Evolutionary conservation across 1,140 invertebrate species (phyloP).

Genomic region (Tetranychus urticae): DNA sequence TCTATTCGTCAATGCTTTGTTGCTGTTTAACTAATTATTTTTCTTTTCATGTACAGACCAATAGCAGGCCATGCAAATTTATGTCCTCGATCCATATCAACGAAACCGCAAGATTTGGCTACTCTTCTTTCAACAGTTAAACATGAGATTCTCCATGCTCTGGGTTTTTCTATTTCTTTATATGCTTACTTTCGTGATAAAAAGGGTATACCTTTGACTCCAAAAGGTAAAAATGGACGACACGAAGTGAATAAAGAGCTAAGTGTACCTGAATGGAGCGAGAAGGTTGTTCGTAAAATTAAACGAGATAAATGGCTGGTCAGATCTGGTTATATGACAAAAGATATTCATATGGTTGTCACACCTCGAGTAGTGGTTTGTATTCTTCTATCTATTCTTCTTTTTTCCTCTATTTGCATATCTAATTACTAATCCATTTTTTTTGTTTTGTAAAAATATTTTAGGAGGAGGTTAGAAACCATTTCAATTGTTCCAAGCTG

Average conservation of each 20-base stretch:
- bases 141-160: slow-evolving; percentile 91
- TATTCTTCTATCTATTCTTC: neutral
- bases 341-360: slow-evolving; percentile 65
- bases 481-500: slow-evolving; percentile 67
- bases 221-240: slow-evolving; percentile 56
- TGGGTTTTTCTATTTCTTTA: slow-evolving; percentile 82
- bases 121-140: slow-evolving; percentile 88
- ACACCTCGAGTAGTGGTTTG: slow-evolving; percentile 55
- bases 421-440: neutral
- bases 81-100: slow-evolving; percentile 81
- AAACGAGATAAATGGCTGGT: slow-evolving; percentile 59
- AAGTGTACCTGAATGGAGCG: slow-evolving; percentile 79
- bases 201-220: slow-evolving; percentile 56
- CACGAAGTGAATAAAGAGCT: slow-evolving; percentile 58
- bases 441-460: slow-evolving; percentile 1
- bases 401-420: neutral
- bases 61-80: slow-evolving; percentile 96
- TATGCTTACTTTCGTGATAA: slow-evolving; percentile 81
- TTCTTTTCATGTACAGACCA: slow-evolving; percentile 39
- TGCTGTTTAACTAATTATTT: slow-evolving; percentile 19
- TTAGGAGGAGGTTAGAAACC: slow-evolving; percentile 32
- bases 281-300: slow-evolving; percentile 56
- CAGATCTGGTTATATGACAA: slow-evolving; percentile 40
- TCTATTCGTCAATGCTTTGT: too few relatives aligned
- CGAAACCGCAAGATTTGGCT: slow-evolving; percentile 69